Evolutionary conservation across 1,140 invertebrate species (phyloP).

Genomic region (Oscheius sp.): DNA sequence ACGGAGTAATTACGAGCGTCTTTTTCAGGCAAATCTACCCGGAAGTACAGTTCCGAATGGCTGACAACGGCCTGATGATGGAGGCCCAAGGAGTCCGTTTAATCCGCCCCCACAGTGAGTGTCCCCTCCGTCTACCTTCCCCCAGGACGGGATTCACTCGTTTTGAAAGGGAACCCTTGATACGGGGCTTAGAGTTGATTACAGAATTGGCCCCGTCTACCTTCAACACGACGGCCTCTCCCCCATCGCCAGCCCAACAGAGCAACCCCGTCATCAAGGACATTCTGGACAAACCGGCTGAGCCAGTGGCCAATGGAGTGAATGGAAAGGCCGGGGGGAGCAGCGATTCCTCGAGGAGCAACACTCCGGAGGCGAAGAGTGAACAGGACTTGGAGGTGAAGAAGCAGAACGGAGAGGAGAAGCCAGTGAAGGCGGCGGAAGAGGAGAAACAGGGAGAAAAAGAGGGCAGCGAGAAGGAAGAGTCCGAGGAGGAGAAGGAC

Average conservation of each 20-base stretch:
- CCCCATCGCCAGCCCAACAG: not conserved
- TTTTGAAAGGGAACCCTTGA: not conserved
- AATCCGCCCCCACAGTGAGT: constrained; percentile 19
- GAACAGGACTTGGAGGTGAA: constrained; percentile 56
- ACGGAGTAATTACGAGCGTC: not conserved
- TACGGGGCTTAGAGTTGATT: too few relatives aligned
- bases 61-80: constrained; percentile 8
- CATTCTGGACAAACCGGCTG: not conserved
- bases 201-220: not conserved
- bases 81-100: constrained; percentile 25
- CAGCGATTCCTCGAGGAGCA: not conserved
- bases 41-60: constrained; percentile 26
- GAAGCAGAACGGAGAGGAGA: constrained; percentile 39
- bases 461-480: not conserved
- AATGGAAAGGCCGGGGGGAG: not conserved
- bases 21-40: constrained; percentile 15
- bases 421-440: constrained; percentile 52
- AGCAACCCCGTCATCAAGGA: not conserved
- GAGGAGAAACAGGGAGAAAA: not conserved
- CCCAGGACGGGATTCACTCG: too few relatives aligned
- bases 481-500: not conserved
- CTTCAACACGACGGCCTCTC: not conserved
- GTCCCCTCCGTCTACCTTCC: too few relatives aligned
- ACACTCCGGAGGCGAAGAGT: not conserved
- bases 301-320: not conserved